Evolutionary conservation across 2,113 vertebrate genomes (phyloP), one percentile per base, ranked within the genome.

Genomic region (Ictalurus furcatus): DNA sequence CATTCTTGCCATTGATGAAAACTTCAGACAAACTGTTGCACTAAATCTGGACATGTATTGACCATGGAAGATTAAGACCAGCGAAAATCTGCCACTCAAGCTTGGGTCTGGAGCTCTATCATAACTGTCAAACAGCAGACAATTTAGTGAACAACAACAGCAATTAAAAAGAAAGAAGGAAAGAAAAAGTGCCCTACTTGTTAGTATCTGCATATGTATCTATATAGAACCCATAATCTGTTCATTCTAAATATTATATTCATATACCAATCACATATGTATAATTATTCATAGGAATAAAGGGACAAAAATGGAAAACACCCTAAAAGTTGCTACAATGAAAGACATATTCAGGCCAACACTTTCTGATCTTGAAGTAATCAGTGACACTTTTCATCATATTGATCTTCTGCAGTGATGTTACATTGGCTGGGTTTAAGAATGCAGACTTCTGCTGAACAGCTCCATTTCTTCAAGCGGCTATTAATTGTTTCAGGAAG

Each of bases 401-500:
- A 71, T 82, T 67, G 48, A 37, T 52, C 59, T 65, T 82, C 44
- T 30, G 37, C 17, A 3, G 74, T 89, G 61, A 78, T 37, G 67
- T 23, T 85, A 81, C 84, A 19, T 28, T 80, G 65, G 85, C 84
- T 85, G 88, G 59, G 80, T 78, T 89, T 58, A 23, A 78, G 25
- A 85, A 85, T 80, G 61, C 30, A 48, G 74, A 54, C n/a, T 59
- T 40, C 84, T 89, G 65, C 56, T 58, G 78, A 67, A 52, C 59
- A 86, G 85, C 88, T 85, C 85, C 4, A 69, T 88, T 88, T 90
- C 78, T 69, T 88, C 59, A 89, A 90, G 86, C 85, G 90, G 86
- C 87, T 92, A 90, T 92, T 94, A 93, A 93, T 93, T 93, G 92
- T 90, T 86, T 91, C 88, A 89, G 92, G 90, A 92, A 90, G 67